Base-by-base conservation (phyloP, 2,113 vertebrate species). In the Opisthocomus hoazin region DNA sequence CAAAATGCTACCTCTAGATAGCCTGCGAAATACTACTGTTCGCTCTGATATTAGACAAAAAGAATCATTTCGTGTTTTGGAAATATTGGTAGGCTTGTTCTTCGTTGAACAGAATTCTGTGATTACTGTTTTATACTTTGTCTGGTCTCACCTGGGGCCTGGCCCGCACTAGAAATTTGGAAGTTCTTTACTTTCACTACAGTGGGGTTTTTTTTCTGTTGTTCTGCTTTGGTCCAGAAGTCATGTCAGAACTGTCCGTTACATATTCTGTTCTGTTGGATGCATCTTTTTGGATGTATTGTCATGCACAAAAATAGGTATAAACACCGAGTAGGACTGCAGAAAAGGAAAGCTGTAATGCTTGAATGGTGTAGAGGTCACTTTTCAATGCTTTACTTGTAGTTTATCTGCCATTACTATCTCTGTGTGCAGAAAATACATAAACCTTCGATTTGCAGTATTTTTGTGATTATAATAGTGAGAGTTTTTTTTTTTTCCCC, bases 131-230 rank as follows among this genome's bases (percentile, higher is more conserved):
- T 58, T 58, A 18, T 36, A 39, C 58, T 18, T 64, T 65, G 3
- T 75, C 34, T 54, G 37, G 8, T 46, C 23, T 63, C 41, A 36
- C 8, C 6, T 66, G 23, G 17, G 30, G 10, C 43, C 61, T 83
- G 23, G 23, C 7, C 54, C 21, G 43, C 17, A 13, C 39, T 39
- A 61, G 15, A 56, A 61, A 58, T 75, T 86, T 39, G 45, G 50
- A 60, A 2, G 3, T 43, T 87, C 46, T 83, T 73, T 39, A 32
- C 34, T 82, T 57, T 61, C 22, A 15, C n/a, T 80, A n/a, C n/a
- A n/a, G n/a, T n/a, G 20, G 11, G 7, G 2, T 0, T 3, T 6
- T 27, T 21, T 21, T 26, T 32, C 6, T 26, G 17, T 53, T 66
- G 3, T n/a, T 74, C 20, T 51, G 11, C 22, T 78, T 68, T 68